Conservation (phyloP, 2,888 invertebrate species). For the Periphyllus acericola region DNA sequence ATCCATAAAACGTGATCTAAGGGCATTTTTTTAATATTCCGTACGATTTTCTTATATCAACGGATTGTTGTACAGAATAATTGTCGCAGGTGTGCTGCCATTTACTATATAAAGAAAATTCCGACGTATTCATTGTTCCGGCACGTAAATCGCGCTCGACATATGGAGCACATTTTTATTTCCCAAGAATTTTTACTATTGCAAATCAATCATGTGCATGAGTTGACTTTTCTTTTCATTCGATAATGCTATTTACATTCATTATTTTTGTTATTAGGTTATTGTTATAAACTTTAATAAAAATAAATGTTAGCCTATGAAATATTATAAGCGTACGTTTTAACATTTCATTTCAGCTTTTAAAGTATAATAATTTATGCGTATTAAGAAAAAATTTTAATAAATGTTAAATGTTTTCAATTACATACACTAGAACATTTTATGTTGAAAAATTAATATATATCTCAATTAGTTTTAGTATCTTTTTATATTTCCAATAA, state of each 20-base stretch:
- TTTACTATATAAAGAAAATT: constrained; percentile 27
- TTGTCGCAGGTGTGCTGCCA: constrained; percentile 24
- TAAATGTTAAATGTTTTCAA: not conserved
- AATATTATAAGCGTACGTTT: not conserved
- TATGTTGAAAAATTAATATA: not conserved
- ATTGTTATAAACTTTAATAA: not conserved
- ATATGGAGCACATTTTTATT: constrained; percentile 1
- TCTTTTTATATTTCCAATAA: not conserved
- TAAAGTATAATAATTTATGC: not conserved
- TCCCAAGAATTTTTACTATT: constrained; percentile 13
- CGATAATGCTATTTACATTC: constrained; percentile 4
- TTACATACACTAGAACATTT: not conserved
- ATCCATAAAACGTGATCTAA: constrained; percentile 5
- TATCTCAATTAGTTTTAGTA: not conserved
- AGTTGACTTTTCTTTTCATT: constrained; percentile 26
- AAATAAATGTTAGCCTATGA: not conserved
- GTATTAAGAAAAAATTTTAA: not conserved
- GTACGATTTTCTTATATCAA: not conserved
- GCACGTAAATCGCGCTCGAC: constrained; percentile 11
- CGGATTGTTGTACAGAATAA: constrained; percentile 14
- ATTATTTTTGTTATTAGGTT: constrained; percentile 6
- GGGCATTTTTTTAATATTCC: not conserved
- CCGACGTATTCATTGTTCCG: constrained; percentile 7
- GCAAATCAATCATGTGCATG: constrained; percentile 18
- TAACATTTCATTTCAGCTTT: not conserved